phyloP scores from a whole-genome alignment of 2,113 vertebrate species.

The Clarias magur region DNA sequence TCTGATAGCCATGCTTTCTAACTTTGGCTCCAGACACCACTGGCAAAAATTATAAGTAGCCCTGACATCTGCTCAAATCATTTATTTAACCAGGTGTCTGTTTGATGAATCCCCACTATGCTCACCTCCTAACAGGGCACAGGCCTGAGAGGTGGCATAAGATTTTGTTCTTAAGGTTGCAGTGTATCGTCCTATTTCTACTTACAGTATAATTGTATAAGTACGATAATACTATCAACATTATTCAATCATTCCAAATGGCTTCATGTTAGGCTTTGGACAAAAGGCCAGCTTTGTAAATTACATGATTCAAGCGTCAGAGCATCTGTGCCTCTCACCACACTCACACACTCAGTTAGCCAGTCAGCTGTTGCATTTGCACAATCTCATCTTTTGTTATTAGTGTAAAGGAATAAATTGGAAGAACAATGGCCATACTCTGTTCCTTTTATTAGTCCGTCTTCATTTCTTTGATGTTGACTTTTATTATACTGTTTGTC shows the following conservation, averaged over 20 bases:
- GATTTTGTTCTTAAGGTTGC: constrained; percentile 19
- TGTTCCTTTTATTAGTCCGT: not conserved
- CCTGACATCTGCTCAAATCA: constrained; percentile 39
- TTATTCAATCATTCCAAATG: constrained; percentile 38
- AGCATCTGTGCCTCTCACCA: constrained; percentile 47
- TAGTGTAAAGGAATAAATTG: constrained; percentile 4
- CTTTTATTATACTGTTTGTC: not conserved
- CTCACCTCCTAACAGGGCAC: constrained; percentile 19
- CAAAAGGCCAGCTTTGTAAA: constrained; percentile 43
- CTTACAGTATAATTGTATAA: constrained; percentile 7
- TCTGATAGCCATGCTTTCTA: constrained; percentile 27
- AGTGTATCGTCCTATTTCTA: constrained; percentile 11
- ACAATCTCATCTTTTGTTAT: constrained; percentile 46
- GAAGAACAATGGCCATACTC: constrained; percentile 1
- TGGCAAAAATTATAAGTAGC: constrained; percentile 46
- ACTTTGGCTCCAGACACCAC: constrained; percentile 41
- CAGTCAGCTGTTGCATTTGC: constrained; percentile 52
- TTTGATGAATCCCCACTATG: constrained; percentile 48
- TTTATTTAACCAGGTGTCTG: constrained; percentile 51
- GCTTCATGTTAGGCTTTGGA: constrained; percentile 30
- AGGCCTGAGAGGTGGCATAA: constrained; percentile 10
- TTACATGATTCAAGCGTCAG: constrained; percentile 42
- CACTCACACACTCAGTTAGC: constrained; percentile 48
- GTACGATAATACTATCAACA: constrained; percentile 20
- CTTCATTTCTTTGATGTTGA: constrained; percentile 6